A percentile compares a stretch with the other conserved stretches of the same genome.
Conservation (phyloP, 1,140 invertebrate species). For the Eueides isabella region DNA sequence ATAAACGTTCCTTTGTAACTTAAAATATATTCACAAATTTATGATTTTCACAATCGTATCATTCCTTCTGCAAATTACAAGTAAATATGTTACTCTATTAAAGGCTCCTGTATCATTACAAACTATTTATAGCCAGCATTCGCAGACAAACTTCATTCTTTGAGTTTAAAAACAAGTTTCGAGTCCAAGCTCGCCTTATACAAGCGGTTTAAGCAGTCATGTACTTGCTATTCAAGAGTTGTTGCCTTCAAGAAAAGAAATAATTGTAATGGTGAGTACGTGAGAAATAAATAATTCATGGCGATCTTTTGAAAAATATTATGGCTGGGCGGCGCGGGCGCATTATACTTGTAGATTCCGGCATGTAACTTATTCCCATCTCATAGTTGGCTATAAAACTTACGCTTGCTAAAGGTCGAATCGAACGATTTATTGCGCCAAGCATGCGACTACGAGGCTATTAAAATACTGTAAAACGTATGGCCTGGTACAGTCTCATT, state of each 20-base stretch:
- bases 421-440: constrained; percentile 34
- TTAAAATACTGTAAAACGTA: constrained; percentile 21
- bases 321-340: constrained; percentile 66
- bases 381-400: constrained; percentile 39
- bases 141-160: constrained; percentile 41
- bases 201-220: constrained; percentile 41
- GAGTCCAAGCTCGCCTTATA: constrained; percentile 36
- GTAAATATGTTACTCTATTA: constrained; percentile 25
- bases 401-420: constrained; percentile 29
- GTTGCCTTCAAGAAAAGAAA: constrained; percentile 74
- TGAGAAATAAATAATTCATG: constrained; percentile 78
- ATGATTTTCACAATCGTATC: not conserved
- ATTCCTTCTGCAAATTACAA: not conserved
- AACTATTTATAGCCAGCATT: constrained; percentile 40
- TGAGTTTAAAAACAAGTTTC: constrained; percentile 44
- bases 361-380: constrained; percentile 54
- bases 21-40: not conserved
- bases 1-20: not conserved
- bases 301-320: constrained; percentile 78
- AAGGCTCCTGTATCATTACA: constrained; percentile 36
- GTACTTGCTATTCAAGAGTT: constrained; percentile 71
- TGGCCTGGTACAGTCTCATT: not conserved
- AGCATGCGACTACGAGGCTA: constrained; percentile 22
- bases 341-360: constrained; percentile 78
- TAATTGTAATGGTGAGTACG: constrained; percentile 78